A percentile compares a stretch with the other conserved stretches of the same genome.
phyloP scores from a whole-genome alignment of 2,888 invertebrate genomes.

The Ectobius pallidus region DNA sequence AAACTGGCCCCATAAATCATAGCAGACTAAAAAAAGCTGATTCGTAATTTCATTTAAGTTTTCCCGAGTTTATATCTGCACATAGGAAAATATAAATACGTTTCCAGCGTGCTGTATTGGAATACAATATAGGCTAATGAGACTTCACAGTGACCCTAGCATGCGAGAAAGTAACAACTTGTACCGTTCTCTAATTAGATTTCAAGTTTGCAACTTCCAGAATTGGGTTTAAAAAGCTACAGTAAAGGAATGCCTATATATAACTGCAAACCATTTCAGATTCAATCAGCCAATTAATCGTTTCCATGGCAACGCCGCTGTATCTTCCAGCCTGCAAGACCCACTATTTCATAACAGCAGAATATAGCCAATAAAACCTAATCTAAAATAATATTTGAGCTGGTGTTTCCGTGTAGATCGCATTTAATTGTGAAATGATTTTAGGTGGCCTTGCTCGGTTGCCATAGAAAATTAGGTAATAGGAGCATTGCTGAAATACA shows the following conservation, averaged over 20 bases:
- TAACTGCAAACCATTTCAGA: neutral
- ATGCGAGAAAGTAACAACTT: too few species aligned
- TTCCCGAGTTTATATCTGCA: neutral
- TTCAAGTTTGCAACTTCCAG: neutral
- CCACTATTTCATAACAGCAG: neutral
- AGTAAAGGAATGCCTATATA: neutral
- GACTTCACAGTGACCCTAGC: neutral
- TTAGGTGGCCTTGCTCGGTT: too few species aligned
- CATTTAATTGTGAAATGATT: too few species aligned
- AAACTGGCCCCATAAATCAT: too few species aligned
- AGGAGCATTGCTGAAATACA: too few species aligned
- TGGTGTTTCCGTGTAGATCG: too few species aligned
- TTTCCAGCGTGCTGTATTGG: neutral
- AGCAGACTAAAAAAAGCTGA: too few species aligned
- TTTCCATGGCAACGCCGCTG: neutral
- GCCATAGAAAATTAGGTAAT: too few species aligned
- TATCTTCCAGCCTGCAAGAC: neutral
- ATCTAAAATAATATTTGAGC: too few species aligned
- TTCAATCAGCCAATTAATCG: neutral
- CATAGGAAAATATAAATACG: neutral
- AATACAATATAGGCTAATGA: neutral
- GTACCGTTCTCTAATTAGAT: neutral
- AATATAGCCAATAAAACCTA: neutral
- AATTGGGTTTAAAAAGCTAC: neutral
- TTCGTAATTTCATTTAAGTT: neutral